Evolutionary conservation across 1,140 invertebrate species (phyloP).

Genomic region (Copidosoma floridanum): DNA sequence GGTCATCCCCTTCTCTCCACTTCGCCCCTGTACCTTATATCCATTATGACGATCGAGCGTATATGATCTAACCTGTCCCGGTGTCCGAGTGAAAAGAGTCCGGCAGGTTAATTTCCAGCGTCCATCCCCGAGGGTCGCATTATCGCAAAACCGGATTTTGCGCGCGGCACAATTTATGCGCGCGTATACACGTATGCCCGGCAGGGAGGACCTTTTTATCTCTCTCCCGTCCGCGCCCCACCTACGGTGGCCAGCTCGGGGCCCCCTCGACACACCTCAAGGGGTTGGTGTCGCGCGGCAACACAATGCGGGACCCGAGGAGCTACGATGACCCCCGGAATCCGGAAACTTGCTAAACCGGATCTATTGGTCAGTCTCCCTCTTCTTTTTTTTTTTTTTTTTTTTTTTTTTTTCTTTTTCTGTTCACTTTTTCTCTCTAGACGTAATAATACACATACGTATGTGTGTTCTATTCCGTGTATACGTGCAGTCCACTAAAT

Average conservation of each 20-base stretch:
- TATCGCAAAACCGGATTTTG: slow-evolving; percentile 32
- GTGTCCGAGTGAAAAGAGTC: too few species aligned
- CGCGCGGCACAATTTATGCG: neutral
- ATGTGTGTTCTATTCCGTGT: neutral
- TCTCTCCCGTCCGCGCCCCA: neutral
- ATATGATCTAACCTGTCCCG: too few species aligned
- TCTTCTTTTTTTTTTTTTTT: too few species aligned
- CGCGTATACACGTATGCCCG: neutral
- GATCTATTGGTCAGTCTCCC: slow-evolving; percentile 58
- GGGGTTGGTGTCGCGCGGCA: neutral
- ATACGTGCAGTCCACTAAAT: too few species aligned
- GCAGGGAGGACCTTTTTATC: neutral
- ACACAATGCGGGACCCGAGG: slow-evolving; percentile 5
- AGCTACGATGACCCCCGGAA: slow-evolving; percentile 39
- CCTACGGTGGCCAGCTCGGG: neutral
- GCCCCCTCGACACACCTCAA: too few species aligned
- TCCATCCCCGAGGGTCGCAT: slow-evolving; percentile 17
- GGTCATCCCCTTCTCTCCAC: slow-evolving; percentile 51
- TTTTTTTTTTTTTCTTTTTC: too few species aligned
- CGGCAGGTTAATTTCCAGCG: slow-evolving; percentile 20
- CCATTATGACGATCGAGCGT: too few species aligned
- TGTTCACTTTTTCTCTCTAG: slow-evolving; percentile 33
- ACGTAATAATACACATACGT: slow-evolving; percentile 5
- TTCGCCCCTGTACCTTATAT: too few species aligned
- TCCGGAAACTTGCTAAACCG: slow-evolving; percentile 59